Evolutionary conservation across 1,140 invertebrate species (phyloP), one percentile per base, ranked within the genome.

Genomic region (Cephus cinctus): DNA sequence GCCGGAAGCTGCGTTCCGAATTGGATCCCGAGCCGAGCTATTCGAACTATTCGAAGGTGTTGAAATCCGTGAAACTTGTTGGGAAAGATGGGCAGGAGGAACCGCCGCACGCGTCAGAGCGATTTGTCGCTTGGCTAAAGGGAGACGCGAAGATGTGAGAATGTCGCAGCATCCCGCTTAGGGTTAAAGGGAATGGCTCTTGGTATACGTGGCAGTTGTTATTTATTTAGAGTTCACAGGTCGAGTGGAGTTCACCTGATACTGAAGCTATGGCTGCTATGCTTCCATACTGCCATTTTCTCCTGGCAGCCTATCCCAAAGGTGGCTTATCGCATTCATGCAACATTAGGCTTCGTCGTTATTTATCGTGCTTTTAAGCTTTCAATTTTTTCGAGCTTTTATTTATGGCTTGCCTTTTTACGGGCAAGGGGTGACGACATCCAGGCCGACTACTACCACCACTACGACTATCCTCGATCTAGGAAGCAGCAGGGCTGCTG

Each of bases 311-410:
- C 34, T 12, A 18, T 34, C 25, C 32, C 40, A 36, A 47, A 63
- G 56, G 56, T 51, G 45, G 69, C 69, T 75, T 75, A 75, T 75
- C 71, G 65, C 63, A 61, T 72, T 75, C 69, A 73, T 75, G 71
- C 71, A 74, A 75, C 71, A 75, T 75, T 75, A 75, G 61, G 60
- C 66, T 67, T 65, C 49, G 47, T 52, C 63, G 59, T 73, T 69
- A 72, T 73, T 75, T 64, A 71, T 64, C 59, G 53, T 52, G 48
- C 49, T 53, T 63, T 51, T 52, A 39, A 22, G 36, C 56, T 68
- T 69, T 64, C 60, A 54, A 60, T 57, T 59, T 56, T 62, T 52
- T 16, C 23, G 40, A 20, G 15, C 42, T 42, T 34, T 38, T 50
- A 50, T 50, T 50, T 35, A 50, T 34, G n/a, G n/a, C n/a, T n/a